These are phyloP conservation scores for Pseudomyrmex concolor DNA, from an alignment of 1,140 invertebrate species.

Conservation along the genomic window DNA sequence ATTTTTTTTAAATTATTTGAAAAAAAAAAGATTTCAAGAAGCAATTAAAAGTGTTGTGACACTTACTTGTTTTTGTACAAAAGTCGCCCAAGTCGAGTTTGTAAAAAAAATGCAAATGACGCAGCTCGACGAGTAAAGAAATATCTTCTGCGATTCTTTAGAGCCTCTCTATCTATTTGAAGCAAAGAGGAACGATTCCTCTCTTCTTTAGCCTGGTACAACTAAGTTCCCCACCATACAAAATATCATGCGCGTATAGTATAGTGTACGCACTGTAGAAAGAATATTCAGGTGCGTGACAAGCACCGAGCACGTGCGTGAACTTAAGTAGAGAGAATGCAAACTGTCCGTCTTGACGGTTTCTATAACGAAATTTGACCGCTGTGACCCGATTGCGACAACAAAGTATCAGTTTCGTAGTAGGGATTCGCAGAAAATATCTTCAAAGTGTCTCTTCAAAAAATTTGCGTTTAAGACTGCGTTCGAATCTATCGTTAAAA, in stretches of 20 bases:
- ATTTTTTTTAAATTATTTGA: background rate
- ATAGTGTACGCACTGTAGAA: background rate
- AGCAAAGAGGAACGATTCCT: slow-evolving; percentile 34
- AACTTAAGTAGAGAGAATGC: slow-evolving; percentile 22
- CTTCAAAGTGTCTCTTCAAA: too few species aligned
- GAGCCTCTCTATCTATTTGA: slow-evolving; percentile 31
- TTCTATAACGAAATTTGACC: background rate
- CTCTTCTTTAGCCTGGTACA: background rate
- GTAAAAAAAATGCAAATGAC: background rate
- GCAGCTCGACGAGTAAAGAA: background rate
- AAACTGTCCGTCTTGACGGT: background rate
- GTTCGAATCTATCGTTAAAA: too few species aligned
- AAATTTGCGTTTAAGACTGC: too few species aligned
- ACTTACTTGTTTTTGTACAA: slow-evolving; percentile 12
- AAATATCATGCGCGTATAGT: background rate
- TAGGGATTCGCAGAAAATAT: too few species aligned
- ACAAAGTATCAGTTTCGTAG: background rate
- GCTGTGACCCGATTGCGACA: slow-evolving; percentile 17
- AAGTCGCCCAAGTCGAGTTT: background rate
- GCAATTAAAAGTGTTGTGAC: background rate
- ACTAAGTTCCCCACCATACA: slow-evolving; percentile 56
- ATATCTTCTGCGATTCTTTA: slow-evolving; percentile 17
- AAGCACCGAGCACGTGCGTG: background rate
- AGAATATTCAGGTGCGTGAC: slow-evolving; percentile 9
- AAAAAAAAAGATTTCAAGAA: background rate